Evolutionary conservation across 1,140 invertebrate genomes (phyloP), one percentile per base, ranked within the genome.

Genomic region (Oreohelix idahoensis): DNA sequence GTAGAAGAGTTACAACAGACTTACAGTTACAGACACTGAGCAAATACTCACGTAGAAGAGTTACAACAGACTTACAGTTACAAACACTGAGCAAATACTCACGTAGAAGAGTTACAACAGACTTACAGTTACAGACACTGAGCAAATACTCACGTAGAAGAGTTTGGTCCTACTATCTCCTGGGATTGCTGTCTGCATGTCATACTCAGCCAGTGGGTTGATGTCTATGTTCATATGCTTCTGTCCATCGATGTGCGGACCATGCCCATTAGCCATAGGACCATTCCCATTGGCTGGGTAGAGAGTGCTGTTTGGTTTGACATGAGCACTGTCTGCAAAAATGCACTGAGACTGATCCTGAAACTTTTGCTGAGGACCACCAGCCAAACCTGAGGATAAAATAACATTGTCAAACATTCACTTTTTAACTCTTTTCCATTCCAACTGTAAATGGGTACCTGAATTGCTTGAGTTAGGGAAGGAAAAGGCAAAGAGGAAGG

Each of bases 281-380:
- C 5, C n/a, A 45, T 10, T 42, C 1, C 71, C 38, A 73, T 73
- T 73, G 36, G 1, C 20, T 39, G 71, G 71, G 42, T 73, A 73
- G 35, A 73, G 71, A 73, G 36, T 73, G 1, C 71, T 36, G 39
- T 73, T 73, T 2, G 71, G 36, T 73, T 73, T 73, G 23, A 1
- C n/a, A 58, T 51, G 42, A 29, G 69, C 20, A 53, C 86, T 89
- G 79, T 90, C 90, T 0, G 86, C 77, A 76, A 90, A 89, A 69
- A 91, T 91, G 63, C 88, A 82, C 80, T 90, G 88, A n/a, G 89
- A 83, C 38, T 90, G 87, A 79, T 92, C 91, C 51, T 90, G 88
- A 76, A 90, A 92, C 84, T 91, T 92, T 76, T 83, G 29, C 36
- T 66, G 77, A 53, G 53, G 45, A n/a, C 35, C 49, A 26, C 45